Percentiles rank a stretch among this genome's conserved stretches.
phyloP scores from a whole-genome alignment of 2,797 vertebrate species.

The Gymnocypris eckloni region DNA sequence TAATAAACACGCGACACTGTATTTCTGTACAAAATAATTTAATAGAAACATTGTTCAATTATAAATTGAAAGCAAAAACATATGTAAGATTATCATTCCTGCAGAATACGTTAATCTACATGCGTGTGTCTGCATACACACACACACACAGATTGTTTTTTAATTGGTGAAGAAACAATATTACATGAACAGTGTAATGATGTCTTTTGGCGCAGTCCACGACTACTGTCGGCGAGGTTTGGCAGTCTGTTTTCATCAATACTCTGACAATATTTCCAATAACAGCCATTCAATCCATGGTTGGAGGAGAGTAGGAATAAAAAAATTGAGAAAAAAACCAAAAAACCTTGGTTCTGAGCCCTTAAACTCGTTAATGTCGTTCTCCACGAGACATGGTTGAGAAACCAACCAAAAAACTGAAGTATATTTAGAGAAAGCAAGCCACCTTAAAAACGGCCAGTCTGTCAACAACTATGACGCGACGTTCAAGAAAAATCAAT shows the following conservation, averaged over 20 bases:
- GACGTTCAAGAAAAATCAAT: conserved; percentile 63
- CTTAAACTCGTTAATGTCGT: conserved; percentile 77
- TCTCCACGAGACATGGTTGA: conserved; percentile 63
- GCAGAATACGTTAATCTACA: conserved; percentile 84
- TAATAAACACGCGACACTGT: conserved; percentile 48
- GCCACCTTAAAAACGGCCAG: conserved; percentile 79
- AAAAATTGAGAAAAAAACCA: not conserved
- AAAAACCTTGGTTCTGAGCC: conserved; percentile 76
- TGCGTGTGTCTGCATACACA: conserved; percentile 20
- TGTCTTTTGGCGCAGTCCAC: conserved; percentile 75
- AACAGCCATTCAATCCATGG: conserved; percentile 79
- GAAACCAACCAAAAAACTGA: conserved; percentile 70
- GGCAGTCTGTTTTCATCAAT: conserved; percentile 87
- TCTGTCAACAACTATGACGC: conserved; percentile 78
- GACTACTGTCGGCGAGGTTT: conserved; percentile 72
- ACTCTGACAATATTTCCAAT: conserved; percentile 80
- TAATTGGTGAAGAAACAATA: conserved; percentile 70
- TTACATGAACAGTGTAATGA: conserved; percentile 82
- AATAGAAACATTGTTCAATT: conserved; percentile 81
- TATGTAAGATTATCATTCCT: conserved; percentile 67
- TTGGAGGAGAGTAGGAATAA: conserved; percentile 38
- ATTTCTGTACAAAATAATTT: conserved; percentile 85
- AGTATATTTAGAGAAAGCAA: conserved; percentile 62
- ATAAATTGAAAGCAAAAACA: conserved; percentile 83
- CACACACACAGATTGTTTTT: conserved; percentile 15